Evolutionary conservation across 2,113 vertebrate genomes (phyloP), one percentile per base, ranked within the genome.

Genomic region (Odontesthes bonariensis): DNA sequence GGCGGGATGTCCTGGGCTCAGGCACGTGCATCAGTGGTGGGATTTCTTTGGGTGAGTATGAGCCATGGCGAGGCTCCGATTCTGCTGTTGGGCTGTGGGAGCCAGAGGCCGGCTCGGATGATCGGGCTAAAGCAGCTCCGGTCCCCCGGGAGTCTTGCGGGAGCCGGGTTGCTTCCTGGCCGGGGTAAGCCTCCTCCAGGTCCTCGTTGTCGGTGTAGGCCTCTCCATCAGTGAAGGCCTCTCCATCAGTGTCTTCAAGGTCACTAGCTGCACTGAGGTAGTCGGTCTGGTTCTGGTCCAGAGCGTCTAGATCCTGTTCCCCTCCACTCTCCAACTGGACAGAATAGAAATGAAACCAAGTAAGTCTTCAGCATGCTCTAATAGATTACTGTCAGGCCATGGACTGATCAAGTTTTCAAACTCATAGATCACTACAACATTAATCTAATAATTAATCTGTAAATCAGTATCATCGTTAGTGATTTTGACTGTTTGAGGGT

Each of bases 241-340:
- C 97, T 0, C 94, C 97, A 0, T 99, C 98, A 0, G 96, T 98
- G 83, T 97, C 96, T 0, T 99, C 98, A 0, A 97, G 96, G 91
- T 99, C 97, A 0, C 98, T 99, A 88, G 97, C 97, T 0, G 96
- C 98, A 23, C 96, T 98, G 73, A 99, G 95, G 85, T 99, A 98
- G 9, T 96, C 97, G 0, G 95, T 92, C 40, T 84, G 86, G 0
- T 27, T 84, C 6, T 89, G 93, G 0, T 91, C 85, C 0, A 90
- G 89, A 70, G 92, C 92, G 0, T 96, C 94, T 32, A 98, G 82
- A 75, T 98, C 93, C 33, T 91, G 92, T 14, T 96, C 95, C 23
- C 88, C 94, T 0, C 88, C 86, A 0, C 76, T 67, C 11, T 97
- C 97, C 92, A 95, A 68, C 98, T 99, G 85, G 16, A 83, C 31